Base-by-base conservation (phyloP, 2,888 invertebrate species). In the Leptarthrus brevirostris region DNA sequence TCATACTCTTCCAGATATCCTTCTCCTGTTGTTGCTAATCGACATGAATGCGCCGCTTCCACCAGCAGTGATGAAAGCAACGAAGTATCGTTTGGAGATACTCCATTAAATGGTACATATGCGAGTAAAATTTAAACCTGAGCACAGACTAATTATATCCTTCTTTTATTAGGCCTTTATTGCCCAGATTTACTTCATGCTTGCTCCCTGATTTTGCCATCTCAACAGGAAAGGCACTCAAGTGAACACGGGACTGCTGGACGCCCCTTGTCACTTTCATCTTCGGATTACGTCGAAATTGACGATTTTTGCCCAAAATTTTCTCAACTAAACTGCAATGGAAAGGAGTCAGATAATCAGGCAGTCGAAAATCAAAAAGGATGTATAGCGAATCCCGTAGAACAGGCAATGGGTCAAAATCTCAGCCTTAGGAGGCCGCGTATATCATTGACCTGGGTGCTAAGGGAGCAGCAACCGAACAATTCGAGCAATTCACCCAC, bases 381-480 rank as follows among this genome's bases (percentile, higher is more conserved):
- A 81, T 81, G 80, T 79, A 75, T 80, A 80, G 79, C 80, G 75
- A 76, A 74, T 22, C 75, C 75, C 58, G 75, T 30, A 73, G 61
- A 77, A 72, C 79, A 81, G 81, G 82, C 80, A 79, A 85, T 88
- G 88, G 88, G 88, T 82, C 88, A 88, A 81, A 87, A 86, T 83
- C 83, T 87, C 79, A 88, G 88, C 80, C 84, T 84, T 78, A 82
- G 83, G 78, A 86, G 87, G 79, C 87, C 92, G 77, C 92, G 92
- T 84, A 89, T 92, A 83, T 91, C 92, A 73, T 86, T 92, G 73
- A 91, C 92, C 70, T 92, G 93, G 92, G 91, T 92, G 73, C 85
- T 92, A 47, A 89, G 90, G 80, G 90, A 90, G 77, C 89, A 90
- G 79, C 86, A 88, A 61, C 88, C 88, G 76, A 53, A 56, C 14